These are phyloP conservation scores for Glaucomys volans DNA, from an alignment of 2,113 vertebrate species.

Conservation along the genomic window DNA sequence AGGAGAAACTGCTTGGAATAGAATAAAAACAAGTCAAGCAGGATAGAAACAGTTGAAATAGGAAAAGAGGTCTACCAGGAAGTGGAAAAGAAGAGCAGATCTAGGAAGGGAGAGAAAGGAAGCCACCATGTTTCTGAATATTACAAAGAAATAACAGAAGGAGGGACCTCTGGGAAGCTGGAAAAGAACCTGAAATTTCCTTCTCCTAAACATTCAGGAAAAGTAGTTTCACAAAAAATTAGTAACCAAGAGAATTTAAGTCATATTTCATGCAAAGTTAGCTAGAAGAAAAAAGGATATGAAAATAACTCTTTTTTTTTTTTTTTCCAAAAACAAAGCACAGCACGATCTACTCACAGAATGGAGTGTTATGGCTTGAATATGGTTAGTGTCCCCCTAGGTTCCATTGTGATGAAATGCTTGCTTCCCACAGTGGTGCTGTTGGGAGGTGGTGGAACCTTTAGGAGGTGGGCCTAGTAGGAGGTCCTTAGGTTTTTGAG, in stretches of 20 bases:
- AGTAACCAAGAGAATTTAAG: background rate
- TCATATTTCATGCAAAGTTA: background rate
- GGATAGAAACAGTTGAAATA: background rate
- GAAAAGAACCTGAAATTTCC: background rate
- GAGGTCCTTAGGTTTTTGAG: background rate
- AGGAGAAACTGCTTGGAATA: slow-evolving; percentile 15
- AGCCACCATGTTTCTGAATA: background rate
- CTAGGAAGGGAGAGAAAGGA: background rate
- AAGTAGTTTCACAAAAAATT: background rate
- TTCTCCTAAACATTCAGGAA: background rate
- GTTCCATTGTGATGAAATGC: background rate
- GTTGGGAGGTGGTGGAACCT: background rate
- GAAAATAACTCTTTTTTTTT: background rate
- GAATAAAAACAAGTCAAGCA: background rate
- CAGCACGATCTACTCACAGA: background rate
- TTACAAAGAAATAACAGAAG: background rate
- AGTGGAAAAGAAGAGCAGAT: background rate
- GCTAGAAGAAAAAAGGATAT: background rate
- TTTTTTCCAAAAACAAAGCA: background rate
- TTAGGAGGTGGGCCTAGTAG: background rate
- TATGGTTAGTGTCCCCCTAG: background rate
- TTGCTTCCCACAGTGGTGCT: background rate
- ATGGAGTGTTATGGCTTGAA: background rate
- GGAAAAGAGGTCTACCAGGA: background rate
- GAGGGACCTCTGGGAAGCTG: background rate